phyloP scores from a whole-genome alignment of 1,140 invertebrate genomes.

The Dreissena rostriformis region DNA sequence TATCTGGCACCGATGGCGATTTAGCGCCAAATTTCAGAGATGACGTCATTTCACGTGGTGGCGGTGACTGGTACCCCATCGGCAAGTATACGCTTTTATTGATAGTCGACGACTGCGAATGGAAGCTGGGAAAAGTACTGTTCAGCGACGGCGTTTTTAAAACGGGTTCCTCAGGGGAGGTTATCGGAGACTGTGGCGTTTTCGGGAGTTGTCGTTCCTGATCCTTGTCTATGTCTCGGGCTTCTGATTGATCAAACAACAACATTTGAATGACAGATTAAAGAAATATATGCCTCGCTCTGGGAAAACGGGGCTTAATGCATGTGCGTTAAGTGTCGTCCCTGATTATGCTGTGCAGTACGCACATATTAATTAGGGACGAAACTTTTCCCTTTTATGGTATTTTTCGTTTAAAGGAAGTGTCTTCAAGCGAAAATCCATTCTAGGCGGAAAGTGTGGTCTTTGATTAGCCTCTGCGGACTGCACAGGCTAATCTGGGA shows the following conservation, averaged over 20 bases:
- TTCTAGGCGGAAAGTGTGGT: no score
- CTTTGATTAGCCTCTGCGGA: no score
- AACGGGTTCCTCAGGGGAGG: not conserved
- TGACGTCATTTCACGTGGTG: conserved; percentile 21
- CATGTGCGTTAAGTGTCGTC: no score
- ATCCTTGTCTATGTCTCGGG: conserved; percentile 13
- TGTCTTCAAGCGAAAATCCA: no score
- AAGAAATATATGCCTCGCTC: no score
- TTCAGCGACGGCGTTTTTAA: not conserved
- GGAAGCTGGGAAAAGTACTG: not conserved
- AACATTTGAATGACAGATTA: not conserved
- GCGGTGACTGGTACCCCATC: conserved; percentile 10
- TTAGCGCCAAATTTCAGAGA: not conserved
- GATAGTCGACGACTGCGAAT: not conserved
- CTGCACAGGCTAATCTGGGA: no score
- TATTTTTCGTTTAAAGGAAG: no score
- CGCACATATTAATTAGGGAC: no score
- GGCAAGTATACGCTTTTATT: not conserved
- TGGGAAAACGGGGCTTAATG: no score
- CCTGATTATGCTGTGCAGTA: no score
- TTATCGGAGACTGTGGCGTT: conserved; percentile 9
- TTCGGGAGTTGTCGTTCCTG: conserved; percentile 45
- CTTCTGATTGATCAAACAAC: conserved; percentile 9
- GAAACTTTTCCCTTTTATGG: no score
- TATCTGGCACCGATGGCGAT: not conserved